These are phyloP conservation scores for Plectus sambesii DNA, from an alignment of 1,140 invertebrate species.

Conservation along the genomic window DNA sequence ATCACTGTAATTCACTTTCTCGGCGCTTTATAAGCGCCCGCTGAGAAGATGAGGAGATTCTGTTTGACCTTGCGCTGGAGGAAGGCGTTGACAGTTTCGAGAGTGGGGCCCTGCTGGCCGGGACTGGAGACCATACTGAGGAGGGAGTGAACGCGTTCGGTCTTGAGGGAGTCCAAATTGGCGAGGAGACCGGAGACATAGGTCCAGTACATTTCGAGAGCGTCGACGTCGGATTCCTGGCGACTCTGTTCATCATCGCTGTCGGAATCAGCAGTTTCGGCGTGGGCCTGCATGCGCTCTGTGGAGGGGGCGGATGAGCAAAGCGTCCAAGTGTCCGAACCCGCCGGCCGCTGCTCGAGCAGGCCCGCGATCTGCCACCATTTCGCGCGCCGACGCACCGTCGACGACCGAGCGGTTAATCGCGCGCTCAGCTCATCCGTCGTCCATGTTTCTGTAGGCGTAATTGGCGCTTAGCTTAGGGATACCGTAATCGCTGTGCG, in stretches of 20 bases:
- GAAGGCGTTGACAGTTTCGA: slow-evolving; percentile 34
- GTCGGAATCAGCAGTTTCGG: slow-evolving; percentile 17
- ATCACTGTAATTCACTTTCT: too few relatives aligned
- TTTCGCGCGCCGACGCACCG: slow-evolving; percentile 66
- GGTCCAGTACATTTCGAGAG: slow-evolving; percentile 76
- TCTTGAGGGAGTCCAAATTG: slow-evolving; percentile 77
- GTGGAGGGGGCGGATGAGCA: slow-evolving; percentile 69
- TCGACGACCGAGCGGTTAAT: slow-evolving; percentile 65
- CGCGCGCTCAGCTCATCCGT: slow-evolving; percentile 13
- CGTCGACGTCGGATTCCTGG: slow-evolving; percentile 84
- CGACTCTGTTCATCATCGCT: slow-evolving; percentile 58
- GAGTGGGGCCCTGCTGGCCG: slow-evolving; percentile 20
- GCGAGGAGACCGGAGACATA: slow-evolving; percentile 93
- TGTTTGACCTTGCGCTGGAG: slow-evolving; percentile 32
- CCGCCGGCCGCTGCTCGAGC: slow-evolving; percentile 68
- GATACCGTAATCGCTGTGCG: too few relatives aligned
- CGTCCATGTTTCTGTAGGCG: slow-evolving; percentile 20
- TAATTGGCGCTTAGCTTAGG: too few relatives aligned
- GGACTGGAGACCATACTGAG: slow-evolving; percentile 69
- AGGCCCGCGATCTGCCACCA: slow-evolving; percentile 70
- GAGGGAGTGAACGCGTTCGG: slow-evolving; percentile 91
- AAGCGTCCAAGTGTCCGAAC: slow-evolving; percentile 67
- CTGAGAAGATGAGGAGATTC: slow-evolving; percentile 31
- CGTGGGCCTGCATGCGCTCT: slow-evolving; percentile 51
- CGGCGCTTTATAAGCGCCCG: slow-evolving; percentile 39